Conservation (phyloP, 2,113 vertebrate genomes). For the Butorides virescens region DNA sequence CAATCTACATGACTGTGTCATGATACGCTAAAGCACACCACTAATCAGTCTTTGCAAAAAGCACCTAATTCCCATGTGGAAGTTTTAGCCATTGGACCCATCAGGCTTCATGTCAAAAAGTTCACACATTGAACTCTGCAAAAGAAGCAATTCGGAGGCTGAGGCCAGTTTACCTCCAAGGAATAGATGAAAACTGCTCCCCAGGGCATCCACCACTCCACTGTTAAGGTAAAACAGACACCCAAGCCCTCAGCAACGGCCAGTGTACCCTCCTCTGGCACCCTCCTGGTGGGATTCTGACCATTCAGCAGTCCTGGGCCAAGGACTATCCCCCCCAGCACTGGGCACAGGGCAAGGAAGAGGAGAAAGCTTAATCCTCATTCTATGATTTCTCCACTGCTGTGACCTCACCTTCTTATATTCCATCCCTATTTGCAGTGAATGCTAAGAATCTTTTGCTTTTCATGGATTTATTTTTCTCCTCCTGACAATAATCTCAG, state of each 20-base stretch:
- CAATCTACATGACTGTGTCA: background rate
- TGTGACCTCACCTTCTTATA: background rate
- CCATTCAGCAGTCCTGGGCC: background rate
- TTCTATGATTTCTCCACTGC: background rate
- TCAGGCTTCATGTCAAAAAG: background rate
- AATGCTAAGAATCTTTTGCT: background rate
- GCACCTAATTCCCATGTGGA: background rate
- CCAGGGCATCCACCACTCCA: background rate
- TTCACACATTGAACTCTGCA: fast-evolving
- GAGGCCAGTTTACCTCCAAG: background rate
- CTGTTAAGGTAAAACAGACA: background rate
- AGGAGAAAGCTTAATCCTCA: background rate
- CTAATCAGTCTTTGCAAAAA: background rate
- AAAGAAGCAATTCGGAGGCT: background rate
- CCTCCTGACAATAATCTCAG: background rate
- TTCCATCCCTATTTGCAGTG: background rate
- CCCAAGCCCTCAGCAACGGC: background rate
- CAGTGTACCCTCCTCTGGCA: background rate
- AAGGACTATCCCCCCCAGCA: background rate
- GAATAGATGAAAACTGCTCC: background rate
- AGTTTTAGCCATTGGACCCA: background rate
- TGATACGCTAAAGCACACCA: background rate
- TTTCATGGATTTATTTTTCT: background rate
- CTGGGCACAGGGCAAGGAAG: background rate
- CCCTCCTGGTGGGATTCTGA: background rate